Conservation (phyloP, 2,797 vertebrate genomes). For the Enteromius treurensis region DNA sequence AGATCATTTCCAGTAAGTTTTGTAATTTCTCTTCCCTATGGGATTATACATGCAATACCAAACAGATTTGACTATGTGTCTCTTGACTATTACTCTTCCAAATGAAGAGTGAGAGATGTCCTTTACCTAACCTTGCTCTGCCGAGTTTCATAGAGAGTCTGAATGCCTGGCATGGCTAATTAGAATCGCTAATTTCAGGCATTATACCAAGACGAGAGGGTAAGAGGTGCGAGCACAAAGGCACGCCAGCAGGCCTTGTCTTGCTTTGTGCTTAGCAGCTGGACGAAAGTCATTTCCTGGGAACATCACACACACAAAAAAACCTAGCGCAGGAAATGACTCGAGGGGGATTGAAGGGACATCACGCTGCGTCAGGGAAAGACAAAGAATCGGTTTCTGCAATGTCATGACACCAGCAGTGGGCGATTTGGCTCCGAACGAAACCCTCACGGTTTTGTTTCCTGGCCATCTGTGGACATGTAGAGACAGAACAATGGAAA, state of each 20-base stretch:
- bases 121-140: conserved; percentile 34
- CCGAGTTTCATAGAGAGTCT: not conserved
- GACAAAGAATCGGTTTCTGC: conserved; percentile 39
- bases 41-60: not conserved
- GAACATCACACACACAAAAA: conserved; percentile 31
- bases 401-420: conserved; percentile 34
- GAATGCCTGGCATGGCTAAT: conserved; percentile 32
- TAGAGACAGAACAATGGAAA: conserved; percentile 37
- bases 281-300: conserved; percentile 46
- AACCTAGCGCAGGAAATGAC: conserved; percentile 37
- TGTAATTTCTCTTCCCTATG: not conserved
- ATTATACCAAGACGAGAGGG: conserved; percentile 32
- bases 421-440: conserved; percentile 25
- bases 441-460: conserved; percentile 40
- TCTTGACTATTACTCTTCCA: not conserved
- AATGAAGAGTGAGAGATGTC: conserved; percentile 15
- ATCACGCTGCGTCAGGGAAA: conserved; percentile 20
- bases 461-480: conserved; percentile 43
- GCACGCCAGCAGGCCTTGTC: conserved; percentile 31
- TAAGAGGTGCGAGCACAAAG: conserved; percentile 33
- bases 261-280: conserved; percentile 48
- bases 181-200: conserved; percentile 49
- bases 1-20: not conserved
- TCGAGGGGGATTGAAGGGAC: conserved; percentile 37
- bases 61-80: not conserved